These are phyloP conservation scores for Agrypnia vestita DNA, from an alignment of 1,140 invertebrate species.

Conservation along the genomic window DNA sequence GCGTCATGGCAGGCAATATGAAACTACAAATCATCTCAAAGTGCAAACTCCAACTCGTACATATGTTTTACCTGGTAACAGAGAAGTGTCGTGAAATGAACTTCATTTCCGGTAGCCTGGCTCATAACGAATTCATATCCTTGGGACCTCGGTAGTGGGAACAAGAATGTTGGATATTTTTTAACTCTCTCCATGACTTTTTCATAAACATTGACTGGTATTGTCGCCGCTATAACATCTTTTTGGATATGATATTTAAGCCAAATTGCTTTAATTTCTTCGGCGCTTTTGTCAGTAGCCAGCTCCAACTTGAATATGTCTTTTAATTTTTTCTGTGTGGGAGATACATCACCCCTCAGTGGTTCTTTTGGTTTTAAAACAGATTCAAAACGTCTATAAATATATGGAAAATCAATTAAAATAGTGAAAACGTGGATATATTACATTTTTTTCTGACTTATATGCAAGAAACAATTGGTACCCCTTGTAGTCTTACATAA, in stretches of 20 bases:
- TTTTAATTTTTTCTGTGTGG: slow-evolving; percentile 74
- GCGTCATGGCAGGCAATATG: too few species aligned
- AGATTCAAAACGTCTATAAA: slow-evolving; percentile 73
- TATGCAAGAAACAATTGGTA: too few species aligned
- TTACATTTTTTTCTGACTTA: too few species aligned
- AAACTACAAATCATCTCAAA: too few species aligned
- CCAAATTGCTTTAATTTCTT: slow-evolving; percentile 88
- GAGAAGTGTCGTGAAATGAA: slow-evolving; percentile 90
- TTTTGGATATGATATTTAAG: slow-evolving; percentile 85
- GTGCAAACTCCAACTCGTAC: too few species aligned
- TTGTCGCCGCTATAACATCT: slow-evolving; percentile 81
- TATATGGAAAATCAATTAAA: neutral
- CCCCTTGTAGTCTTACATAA: too few species aligned
- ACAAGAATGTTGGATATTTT: slow-evolving; percentile 82
- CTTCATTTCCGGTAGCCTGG: slow-evolving; percentile 82
- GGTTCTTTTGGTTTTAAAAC: slow-evolving; percentile 73
- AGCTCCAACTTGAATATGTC: slow-evolving; percentile 88
- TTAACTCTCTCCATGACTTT: slow-evolving; percentile 75
- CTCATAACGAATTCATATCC: slow-evolving; percentile 93
- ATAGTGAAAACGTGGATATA: too few species aligned
- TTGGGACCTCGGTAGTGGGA: slow-evolving; percentile 85
- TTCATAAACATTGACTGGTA: slow-evolving; percentile 77
- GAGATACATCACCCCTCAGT: slow-evolving; percentile 62
- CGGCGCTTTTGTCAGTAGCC: slow-evolving; percentile 80
- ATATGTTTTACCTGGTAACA: slow-evolving; percentile 82